Evolutionary conservation across 1,140 invertebrate species (phyloP), one percentile per base, ranked within the genome.

Genomic region (Meloidogyne hapla): DNA sequence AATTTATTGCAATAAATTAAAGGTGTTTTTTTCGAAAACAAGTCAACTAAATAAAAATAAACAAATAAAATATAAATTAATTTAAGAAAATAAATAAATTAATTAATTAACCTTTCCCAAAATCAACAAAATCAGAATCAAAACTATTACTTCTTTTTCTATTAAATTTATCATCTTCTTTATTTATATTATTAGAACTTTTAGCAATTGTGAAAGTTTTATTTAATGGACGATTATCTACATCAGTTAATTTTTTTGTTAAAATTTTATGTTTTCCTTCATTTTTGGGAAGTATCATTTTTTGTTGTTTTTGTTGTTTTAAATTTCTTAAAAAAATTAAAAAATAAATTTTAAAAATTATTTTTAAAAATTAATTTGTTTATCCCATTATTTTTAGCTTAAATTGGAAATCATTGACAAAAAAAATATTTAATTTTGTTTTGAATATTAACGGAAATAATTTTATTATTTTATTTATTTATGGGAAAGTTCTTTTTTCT

Each of bases 171-270:
- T 45, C 69, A 26, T 70, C 69, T 45, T 45, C n/a, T 18, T 26
- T 38, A 64, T 33, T 33, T 33, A 33, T 33, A 33, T 38, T 18
- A 64, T 38, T 26, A 21, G 48, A 65, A 21, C 8, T 8, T 28
- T 38, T 42, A 0, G 48, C n/a, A 8, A 73, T 18, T 13, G 71
- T 73, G 38, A 73, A 73, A 28, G 71, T 73, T 40, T 73, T 73
- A 64, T 64, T 73, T 64, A 73, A 38, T 12, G 23, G 56, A 6
- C 38, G 48, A 42, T 73, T 64, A 23, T 33, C 71, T 9, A 23
- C 8, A 23, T 64, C 28, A 38, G 18, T 64, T 12, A 28, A n/a
- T 33, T 72, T 61, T 56, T 56, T 56, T 56, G 18, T 18, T n/a
- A 56, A n/a, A 56, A 56, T 56, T 56, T 21, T 56, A 2, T 56